Base-by-base conservation (phyloP, 2,888 invertebrate species). In the Antheraea assamensis region DNA sequence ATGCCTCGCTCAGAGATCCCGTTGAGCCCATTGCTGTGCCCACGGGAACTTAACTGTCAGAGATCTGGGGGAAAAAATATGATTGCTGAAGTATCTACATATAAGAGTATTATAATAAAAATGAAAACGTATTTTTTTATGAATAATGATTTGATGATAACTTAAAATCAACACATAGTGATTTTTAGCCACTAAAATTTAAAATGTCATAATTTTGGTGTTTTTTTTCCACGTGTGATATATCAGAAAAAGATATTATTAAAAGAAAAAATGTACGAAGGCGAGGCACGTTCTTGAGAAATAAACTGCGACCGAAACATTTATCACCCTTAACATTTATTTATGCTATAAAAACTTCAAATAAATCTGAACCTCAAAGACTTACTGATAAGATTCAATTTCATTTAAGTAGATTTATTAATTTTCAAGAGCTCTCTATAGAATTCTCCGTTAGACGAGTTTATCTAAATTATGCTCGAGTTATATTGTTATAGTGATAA, bases 41-140 rank as follows among this genome's bases (percentile, higher is more conserved):
- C 92, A 93, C 94, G 94, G 94, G 94, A 93, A 76, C 87, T 93
- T 91, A 94, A 92, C 80, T 94, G 94, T 94, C 94, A 94, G 87
- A 94, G 94, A 84, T 94, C 94, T 94, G 88, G 2, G 77, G 83
- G 75, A 35, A n/a, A 24, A 58, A 42, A 24, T 13, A 13, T 24
- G 13, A 58, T 58, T 58, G 21, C 21, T 24, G 13, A 24, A 24
- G 24, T 24, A 24, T 24, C 8, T 58, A 1, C 13, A 21, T n/a
- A n/a, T 13, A 58, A 58, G 8, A 58, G 13, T 24, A 24, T 58
- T 58, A 8, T n/a, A 55, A 55, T n/a, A n/a, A 55, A 55, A 55
- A n/a, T n/a, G 2, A 10, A 8, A 58, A n/a, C 13, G 1, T 0
- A 58, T 24, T 58, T 13, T 7, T n/a, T n/a, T n/a, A n/a, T n/a